Evolutionary conservation across 2,888 invertebrate genomes (phyloP), one percentile per base, ranked within the genome.

Genomic region (Glaucopsyche alexis): DNA sequence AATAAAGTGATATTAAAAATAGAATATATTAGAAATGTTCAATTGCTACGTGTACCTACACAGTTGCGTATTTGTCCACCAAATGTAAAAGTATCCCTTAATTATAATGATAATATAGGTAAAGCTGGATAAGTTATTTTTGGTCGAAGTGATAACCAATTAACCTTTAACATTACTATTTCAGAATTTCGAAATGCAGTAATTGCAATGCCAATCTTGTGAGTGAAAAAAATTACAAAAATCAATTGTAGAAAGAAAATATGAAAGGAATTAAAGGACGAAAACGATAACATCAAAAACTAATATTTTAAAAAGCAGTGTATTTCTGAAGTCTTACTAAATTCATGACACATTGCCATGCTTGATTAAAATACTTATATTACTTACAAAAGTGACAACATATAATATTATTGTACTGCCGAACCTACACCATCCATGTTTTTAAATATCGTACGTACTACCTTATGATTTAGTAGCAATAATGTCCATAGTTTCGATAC

Each of bases 161-260:
- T 6, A 19, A 19, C 19, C 11, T 60, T 19, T 11, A 60, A 29
- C 19, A 60, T 4, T 55, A 60, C 14, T 38, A 60, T 11, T 29
- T 60, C 29, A 60, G 60, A 60, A 29, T 29, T 60, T 38, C 29
- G 29, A 60, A 29, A 60, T 29, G 60, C 60, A 60, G 38, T 60
- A 13, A 60, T 60, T 60, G 60, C 60, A 60, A 13, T 60, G 60
- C 29, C 60, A 60, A 60, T 60, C 14, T 13, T 29, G 4, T 60
- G 29, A 60, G 60, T 29, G 29, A 14, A 60, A 60, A 60, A 60
- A 13, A 13, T 6, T 60, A 7, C 7, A 60, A 60, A 29, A 60
- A 14, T 38, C 7, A 60, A 38, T 7, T 19, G 0, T 19, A 9
- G 19, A 29, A 60, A 29, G 13, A 29, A 38, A 60, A 60, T 38